phyloP scores from a whole-genome alignment of 1,140 invertebrate species.

The Drosophila simulans region DNA sequence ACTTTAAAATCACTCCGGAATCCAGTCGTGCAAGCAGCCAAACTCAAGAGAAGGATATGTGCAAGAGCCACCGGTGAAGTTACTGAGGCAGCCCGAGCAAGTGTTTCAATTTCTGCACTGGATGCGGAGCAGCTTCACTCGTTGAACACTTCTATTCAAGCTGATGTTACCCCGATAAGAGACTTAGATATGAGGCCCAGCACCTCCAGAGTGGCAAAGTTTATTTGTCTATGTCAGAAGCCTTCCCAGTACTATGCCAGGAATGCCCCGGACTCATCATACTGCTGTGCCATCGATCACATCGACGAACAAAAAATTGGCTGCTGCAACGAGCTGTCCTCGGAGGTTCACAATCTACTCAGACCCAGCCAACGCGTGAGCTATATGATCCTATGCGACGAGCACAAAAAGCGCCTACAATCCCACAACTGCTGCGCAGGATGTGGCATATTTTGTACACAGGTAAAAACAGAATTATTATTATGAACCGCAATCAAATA shows the following conservation, averaged over 20 bases:
- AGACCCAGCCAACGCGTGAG: constrained; percentile 92
- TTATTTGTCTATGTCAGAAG: constrained; percentile 80
- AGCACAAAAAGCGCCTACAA: constrained; percentile 91
- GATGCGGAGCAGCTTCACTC: constrained; percentile 42
- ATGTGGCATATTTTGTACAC: constrained; percentile 96
- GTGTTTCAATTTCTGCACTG: constrained; percentile 21
- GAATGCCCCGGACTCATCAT: constrained; percentile 76
- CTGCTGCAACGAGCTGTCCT: constrained; percentile 89
- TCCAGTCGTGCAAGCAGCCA: constrained; percentile 10
- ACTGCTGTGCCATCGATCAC: constrained; percentile 90
- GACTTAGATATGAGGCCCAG: constrained; percentile 48
- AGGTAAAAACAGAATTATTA: constrained; percentile 86
- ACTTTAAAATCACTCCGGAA: constrained; percentile 6
- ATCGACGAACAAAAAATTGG: constrained; percentile 92
- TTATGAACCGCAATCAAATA: neutral
- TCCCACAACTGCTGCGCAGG: constrained; percentile 95
- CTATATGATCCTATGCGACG: constrained; percentile 93
- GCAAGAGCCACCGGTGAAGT: neutral
- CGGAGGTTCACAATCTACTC: constrained; percentile 87
- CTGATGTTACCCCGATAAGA: constrained; percentile 8
- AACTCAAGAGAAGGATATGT: constrained; percentile 42
- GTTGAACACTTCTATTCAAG: constrained; percentile 45
- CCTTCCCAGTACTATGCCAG: constrained; percentile 78
- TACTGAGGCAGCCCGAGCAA: constrained; percentile 9
- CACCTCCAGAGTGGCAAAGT: constrained; percentile 53